phyloP scores from a whole-genome alignment of 1,140 invertebrate genomes.

The Drosophila tsacasi region DNA sequence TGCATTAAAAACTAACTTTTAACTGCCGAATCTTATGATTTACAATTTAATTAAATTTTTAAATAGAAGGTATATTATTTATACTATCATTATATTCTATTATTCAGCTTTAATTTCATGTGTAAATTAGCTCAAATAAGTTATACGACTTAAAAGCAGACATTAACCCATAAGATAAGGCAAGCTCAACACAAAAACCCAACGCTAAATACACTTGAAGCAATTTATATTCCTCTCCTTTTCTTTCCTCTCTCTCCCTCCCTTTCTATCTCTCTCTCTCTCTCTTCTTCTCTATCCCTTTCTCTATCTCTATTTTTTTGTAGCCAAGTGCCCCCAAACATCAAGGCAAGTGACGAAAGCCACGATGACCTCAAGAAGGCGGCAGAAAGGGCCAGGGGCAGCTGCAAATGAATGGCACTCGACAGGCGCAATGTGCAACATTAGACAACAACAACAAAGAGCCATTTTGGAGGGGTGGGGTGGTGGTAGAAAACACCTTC shows the following conservation, averaged over 20 bases:
- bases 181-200: constrained; percentile 20
- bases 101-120: neutral
- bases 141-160: constrained; percentile 3
- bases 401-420: constrained; percentile 70
- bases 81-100: neutral
- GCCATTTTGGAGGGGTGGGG: neutral
- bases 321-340: constrained; percentile 68
- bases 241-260: neutral
- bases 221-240: constrained; percentile 30
- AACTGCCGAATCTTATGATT: no score
- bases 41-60: no score
- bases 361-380: constrained; percentile 63
- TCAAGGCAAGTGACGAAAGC: constrained; percentile 75
- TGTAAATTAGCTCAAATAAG: neutral
- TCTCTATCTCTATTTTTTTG: constrained; percentile 13
- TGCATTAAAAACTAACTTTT: no score
- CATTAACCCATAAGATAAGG: constrained; percentile 26
- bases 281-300: constrained; percentile 6
- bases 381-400: neutral
- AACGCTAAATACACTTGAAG: constrained; percentile 58
- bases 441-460: constrained; percentile 45
- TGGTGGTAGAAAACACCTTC: constrained; percentile 48
- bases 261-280: neutral
- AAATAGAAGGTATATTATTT: neutral
- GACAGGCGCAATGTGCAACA: constrained; percentile 78